A percentile compares a stretch with the other conserved stretches of the same genome.
These are phyloP conservation scores for Orussus abietinus DNA, from an alignment of 1,140 invertebrate genomes.

Conservation along the genomic window DNA sequence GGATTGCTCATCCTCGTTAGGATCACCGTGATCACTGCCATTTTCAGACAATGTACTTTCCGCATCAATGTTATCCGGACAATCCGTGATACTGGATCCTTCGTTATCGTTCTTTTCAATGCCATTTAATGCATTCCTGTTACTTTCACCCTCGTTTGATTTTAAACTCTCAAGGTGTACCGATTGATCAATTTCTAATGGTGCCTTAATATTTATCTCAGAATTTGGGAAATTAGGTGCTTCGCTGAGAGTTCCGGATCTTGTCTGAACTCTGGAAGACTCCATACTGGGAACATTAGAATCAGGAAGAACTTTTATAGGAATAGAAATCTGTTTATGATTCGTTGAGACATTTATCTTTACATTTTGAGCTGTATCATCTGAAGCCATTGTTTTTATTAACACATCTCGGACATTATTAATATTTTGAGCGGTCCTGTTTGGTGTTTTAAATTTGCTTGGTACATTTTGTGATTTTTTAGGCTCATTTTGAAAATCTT, in stretches of 20 bases:
- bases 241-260: conserved; percentile 40
- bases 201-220: no score
- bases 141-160: neutral
- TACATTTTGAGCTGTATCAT: conserved; percentile 13
- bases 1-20: conserved; percentile 50
- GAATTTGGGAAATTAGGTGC: no score
- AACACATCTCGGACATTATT: no score
- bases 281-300: conserved; percentile 41
- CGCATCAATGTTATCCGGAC: conserved; percentile 51
- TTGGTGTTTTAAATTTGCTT: conserved; percentile 21
- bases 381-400: conserved; percentile 12
- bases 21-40: conserved; percentile 53
- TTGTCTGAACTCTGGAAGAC: conserved; percentile 51
- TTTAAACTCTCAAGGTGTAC: neutral
- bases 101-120: conserved; percentile 8
- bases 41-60: conserved; percentile 54
- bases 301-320: conserved; percentile 45
- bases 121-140: neutral
- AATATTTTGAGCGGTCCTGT: conserved; percentile 12
- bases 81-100: conserved; percentile 46
- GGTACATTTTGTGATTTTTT: conserved; percentile 19
- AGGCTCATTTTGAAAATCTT: conserved; percentile 16
- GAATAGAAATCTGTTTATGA: conserved; percentile 33
- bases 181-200: neutral
- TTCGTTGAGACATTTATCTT: conserved; percentile 22